Evolutionary conservation across 2,797 vertebrate genomes (phyloP).

Genomic region (Epinephelus malabaricus): DNA sequence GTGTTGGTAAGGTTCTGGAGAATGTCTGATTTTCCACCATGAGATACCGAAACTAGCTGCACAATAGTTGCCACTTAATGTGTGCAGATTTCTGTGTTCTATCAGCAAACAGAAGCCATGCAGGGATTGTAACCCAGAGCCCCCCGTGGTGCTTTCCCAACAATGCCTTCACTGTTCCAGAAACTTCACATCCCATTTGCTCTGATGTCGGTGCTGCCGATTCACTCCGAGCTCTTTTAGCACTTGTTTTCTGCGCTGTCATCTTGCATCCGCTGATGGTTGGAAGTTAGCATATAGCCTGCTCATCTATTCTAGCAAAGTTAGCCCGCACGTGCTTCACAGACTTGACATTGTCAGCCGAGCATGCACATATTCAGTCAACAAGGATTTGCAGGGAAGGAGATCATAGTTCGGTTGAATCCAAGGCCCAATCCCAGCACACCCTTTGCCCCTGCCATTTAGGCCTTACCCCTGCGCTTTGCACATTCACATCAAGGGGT

Average conservation of each 20-base stretch:
- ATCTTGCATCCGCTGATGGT: constrained; percentile 42
- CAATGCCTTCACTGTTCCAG: constrained; percentile 61
- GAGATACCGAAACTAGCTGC: constrained; percentile 18
- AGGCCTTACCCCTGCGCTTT: too few species aligned
- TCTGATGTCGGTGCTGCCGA: constrained; percentile 12
- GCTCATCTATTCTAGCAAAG: constrained; percentile 40
- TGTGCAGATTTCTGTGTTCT: constrained; percentile 12
- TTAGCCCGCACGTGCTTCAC: constrained; percentile 12
- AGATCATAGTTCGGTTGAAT: constrained; percentile 10
- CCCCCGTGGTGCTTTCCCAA: constrained; percentile 13
- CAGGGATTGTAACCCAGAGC: constrained; percentile 36
- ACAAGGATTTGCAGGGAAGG: constrained; percentile 41
- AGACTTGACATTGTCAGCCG: constrained; percentile 33
- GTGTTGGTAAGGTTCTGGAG: constrained; percentile 23
- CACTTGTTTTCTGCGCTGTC: constrained; percentile 55
- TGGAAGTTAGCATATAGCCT: constrained; percentile 44
- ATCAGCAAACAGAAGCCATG: constrained; percentile 31
- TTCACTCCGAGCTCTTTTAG: constrained; percentile 33
- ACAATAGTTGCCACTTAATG: constrained; percentile 4
- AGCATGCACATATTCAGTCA: constrained; percentile 56
- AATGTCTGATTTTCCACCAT: constrained; percentile 22
- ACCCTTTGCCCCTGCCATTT: too few species aligned
- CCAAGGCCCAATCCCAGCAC: neutral
- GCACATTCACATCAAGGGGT: too few species aligned
- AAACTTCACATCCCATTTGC: constrained; percentile 75